phyloP scores from a whole-genome alignment of 2,797 vertebrate species.

The Notamacropus eugenii region DNA sequence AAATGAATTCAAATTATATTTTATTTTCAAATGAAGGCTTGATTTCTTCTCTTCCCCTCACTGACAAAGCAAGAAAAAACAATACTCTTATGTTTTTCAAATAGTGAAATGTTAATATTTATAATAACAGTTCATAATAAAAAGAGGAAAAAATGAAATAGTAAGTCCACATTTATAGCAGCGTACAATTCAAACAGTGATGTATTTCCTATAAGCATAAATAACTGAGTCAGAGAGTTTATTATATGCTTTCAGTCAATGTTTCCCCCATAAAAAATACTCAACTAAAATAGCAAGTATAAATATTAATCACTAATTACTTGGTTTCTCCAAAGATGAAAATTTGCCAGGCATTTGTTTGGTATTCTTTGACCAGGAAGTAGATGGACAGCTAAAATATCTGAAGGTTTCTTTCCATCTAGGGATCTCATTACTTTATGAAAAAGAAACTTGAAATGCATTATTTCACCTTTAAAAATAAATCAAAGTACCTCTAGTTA shows the following conservation, averaged over 20 bases:
- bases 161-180: background rate
- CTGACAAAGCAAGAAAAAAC: background rate
- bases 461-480: constrained; percentile 7
- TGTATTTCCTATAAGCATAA: background rate
- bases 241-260: background rate
- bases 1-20: background rate
- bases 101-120: background rate
- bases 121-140: background rate
- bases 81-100: background rate
- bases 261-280: background rate
- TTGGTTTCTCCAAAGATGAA: background rate
- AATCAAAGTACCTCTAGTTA: background rate
- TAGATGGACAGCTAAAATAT: background rate
- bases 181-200: background rate
- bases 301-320: background rate
- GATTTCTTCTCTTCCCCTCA: background rate
- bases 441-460: background rate
- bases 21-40: background rate
- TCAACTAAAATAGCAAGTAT: background rate
- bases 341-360: background rate
- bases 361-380: background rate
- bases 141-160: background rate
- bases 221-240: background rate
- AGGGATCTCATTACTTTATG: background rate
- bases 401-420: background rate